phyloP scores from a whole-genome alignment of 2,797 vertebrate genomes.

The Myotis findleyi region DNA sequence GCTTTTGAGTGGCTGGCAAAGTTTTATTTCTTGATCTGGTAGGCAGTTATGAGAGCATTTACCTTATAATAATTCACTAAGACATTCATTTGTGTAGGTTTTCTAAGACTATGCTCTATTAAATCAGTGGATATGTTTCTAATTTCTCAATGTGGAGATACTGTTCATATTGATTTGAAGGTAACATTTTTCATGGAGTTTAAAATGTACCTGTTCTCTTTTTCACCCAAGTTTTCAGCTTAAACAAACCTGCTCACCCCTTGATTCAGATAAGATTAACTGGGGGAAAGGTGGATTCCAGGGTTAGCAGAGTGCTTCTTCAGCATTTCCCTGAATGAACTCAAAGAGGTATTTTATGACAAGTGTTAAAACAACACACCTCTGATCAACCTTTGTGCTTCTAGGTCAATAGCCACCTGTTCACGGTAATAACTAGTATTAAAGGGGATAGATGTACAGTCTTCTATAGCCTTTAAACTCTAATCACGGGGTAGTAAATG shows the following conservation, averaged over 20 bases:
- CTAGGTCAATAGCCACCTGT: conserved; percentile 29
- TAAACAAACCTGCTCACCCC: conserved; percentile 30
- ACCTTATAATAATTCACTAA: not conserved
- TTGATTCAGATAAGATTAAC: conserved; percentile 41
- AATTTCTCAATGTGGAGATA: not conserved
- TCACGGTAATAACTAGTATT: conserved; percentile 34
- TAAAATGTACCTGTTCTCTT: not conserved
- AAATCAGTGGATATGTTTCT: not conserved
- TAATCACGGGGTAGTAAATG: conserved; percentile 65
- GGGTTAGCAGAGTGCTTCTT: conserved; percentile 44
- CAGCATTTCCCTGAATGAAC: conserved; percentile 56
- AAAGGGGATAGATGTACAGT: not conserved
- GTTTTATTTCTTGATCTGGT: not conserved
- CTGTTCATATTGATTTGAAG: not conserved
- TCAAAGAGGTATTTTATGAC: conserved; percentile 64
- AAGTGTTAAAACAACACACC: conserved; percentile 64
- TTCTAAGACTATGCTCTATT: not conserved
- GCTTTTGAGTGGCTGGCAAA: not conserved
- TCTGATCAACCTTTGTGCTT: conserved; percentile 77
- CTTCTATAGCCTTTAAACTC: conserved; percentile 59
- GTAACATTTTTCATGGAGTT: not conserved
- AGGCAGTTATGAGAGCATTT: not conserved
- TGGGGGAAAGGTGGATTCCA: not conserved
- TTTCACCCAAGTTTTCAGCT: not conserved
- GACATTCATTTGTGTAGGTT: not conserved